Evolutionary conservation across 2,888 invertebrate species (phyloP).

Genomic region (Clitarchus hookeri): DNA sequence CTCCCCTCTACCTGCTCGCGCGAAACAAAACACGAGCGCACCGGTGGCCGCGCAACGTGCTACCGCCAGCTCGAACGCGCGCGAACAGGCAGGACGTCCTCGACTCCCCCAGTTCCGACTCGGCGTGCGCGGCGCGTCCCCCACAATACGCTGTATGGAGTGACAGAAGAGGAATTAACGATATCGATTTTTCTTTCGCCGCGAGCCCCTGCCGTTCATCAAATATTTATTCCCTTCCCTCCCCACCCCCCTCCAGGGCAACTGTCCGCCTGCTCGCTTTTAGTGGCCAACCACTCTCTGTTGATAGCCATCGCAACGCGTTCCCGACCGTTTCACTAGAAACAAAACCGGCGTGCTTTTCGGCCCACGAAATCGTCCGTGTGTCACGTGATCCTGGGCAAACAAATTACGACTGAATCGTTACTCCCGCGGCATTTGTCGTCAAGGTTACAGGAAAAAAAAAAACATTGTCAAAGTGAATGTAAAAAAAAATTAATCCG

Average conservation of each 20-base stretch:
- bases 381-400: too few species aligned
- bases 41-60: not conserved
- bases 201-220: not conserved
- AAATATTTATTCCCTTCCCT: not conserved
- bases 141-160: not conserved
- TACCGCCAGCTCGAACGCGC: not conserved
- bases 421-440: too few species aligned
- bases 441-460: too few species aligned
- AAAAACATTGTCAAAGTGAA: too few species aligned
- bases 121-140: not conserved
- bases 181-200: slow-evolving; percentile 1
- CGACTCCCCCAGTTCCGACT: too few species aligned
- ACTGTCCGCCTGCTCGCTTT: not conserved
- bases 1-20: too few species aligned
- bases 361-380: too few species aligned
- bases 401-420: too few species aligned
- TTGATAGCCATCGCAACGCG: not conserved
- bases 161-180: slow-evolving; percentile 9
- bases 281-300: not conserved
- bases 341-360: too few species aligned
- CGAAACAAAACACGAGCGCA: not conserved
- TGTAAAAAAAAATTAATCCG: too few species aligned
- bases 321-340: not conserved
- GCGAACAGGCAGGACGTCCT: not conserved
- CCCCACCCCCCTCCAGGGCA: too few species aligned